Conservation (phyloP, 2,888 invertebrate genomes). For the Abrostola tripartita region DNA sequence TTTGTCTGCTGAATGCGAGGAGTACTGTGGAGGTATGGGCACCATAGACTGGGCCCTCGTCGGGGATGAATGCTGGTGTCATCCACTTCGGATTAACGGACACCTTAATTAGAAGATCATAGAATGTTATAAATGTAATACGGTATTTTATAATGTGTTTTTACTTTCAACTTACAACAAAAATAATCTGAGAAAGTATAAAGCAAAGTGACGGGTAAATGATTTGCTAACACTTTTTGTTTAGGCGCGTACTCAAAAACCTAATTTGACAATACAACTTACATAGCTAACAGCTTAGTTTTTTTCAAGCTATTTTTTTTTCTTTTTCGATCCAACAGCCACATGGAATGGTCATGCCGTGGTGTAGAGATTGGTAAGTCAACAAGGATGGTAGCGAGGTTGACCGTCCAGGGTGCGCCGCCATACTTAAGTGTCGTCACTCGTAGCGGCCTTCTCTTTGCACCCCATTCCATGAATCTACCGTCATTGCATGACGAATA, state of each 20-base stretch:
- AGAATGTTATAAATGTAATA: not conserved
- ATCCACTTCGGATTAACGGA: not conserved
- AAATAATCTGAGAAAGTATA: not conserved
- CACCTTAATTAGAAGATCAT: not conserved
- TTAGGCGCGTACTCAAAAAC: constrained; percentile 24
- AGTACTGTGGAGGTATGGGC: not conserved
- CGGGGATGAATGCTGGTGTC: not conserved
- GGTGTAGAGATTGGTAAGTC: no score
- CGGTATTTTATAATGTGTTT: not conserved
- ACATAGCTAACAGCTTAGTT: no score
- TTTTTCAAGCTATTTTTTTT: no score
- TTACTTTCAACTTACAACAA: no score
- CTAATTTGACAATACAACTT: not conserved
- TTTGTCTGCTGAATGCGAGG: not conserved
- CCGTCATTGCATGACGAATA: no score
- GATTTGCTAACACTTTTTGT: constrained; percentile 30
- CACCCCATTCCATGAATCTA: no score
- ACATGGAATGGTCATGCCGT: no score
- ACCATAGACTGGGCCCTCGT: not conserved
- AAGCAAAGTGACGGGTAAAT: constrained; percentile 1
- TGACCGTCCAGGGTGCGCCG: no score
- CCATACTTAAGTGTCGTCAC: no score
- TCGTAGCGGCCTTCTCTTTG: no score
- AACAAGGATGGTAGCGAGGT: no score
- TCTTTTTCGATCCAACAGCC: no score